phyloP scores from a whole-genome alignment of 2,888 invertebrate genomes.

The Dasysyrphus albostriatus region DNA sequence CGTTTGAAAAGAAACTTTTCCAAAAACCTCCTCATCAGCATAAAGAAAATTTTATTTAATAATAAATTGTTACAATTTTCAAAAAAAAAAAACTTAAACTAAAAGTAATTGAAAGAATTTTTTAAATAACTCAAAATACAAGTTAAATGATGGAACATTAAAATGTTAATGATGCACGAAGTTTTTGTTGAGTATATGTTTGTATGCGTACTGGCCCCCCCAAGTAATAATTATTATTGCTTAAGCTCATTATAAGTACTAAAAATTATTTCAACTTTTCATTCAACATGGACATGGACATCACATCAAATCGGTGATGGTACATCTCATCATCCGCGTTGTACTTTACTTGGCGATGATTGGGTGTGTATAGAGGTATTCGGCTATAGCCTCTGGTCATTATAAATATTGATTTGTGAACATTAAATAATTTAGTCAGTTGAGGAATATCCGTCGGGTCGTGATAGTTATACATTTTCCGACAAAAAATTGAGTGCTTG shows the following conservation, averaged over 20 bases:
- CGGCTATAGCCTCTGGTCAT: constrained; percentile 67
- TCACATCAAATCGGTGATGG: constrained; percentile 23
- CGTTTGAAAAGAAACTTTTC: not conserved
- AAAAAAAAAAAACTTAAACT: not conserved
- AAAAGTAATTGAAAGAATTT: not conserved
- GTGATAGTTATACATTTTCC: constrained; percentile 29
- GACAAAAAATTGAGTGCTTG: not conserved
- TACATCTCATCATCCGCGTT: constrained; percentile 24
- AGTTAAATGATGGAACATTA: not conserved
- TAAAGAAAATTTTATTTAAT: not conserved
- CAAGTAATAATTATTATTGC: not conserved
- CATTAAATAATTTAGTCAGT: constrained; percentile 82
- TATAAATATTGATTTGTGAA: constrained; percentile 83
- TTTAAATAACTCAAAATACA: constrained; percentile 3
- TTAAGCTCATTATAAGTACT: constrained; percentile 71
- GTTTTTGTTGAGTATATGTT: not conserved
- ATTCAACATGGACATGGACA: constrained; percentile 50
- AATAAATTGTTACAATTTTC: constrained; percentile 16
- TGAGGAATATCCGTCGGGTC: constrained; percentile 69
- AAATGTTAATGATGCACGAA: constrained; percentile 34
- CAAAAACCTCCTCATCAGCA: not conserved
- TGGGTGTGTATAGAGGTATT: constrained; percentile 56
- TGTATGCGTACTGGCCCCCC: not conserved
- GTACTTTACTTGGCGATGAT: constrained; percentile 45
- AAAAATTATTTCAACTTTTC: constrained; percentile 79